phyloP scores from a whole-genome alignment of 1,140 invertebrate species.

The Chironomus striatipennis region DNA sequence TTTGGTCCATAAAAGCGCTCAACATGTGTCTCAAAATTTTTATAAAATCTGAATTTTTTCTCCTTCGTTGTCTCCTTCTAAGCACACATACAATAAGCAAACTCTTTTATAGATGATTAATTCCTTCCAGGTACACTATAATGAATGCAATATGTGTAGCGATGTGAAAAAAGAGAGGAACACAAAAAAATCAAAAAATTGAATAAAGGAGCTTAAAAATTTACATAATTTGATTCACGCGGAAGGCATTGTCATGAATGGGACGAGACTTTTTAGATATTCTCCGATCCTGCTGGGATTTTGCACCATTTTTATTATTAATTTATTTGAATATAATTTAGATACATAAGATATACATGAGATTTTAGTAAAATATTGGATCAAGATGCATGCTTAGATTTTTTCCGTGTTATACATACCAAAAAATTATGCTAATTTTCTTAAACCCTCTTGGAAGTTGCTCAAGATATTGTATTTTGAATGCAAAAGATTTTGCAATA shows the following conservation, averaged over 20 bases:
- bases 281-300: no score
- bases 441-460: no score
- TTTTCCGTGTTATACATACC: no score
- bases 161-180: not conserved
- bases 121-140: conserved; percentile 15
- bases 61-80: not conserved
- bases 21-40: not conserved
- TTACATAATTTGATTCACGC: not conserved
- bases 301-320: no score
- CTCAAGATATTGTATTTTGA: no score
- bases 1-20: not conserved
- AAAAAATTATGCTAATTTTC: no score
- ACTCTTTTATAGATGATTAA: not conserved
- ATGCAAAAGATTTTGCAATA: no score
- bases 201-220: conserved; percentile 3
- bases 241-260: not conserved
- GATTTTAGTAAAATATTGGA: no score
- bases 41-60: not conserved
- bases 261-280: no score
- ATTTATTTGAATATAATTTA: no score
- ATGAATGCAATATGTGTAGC: not conserved
- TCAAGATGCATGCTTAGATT: no score
- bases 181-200: not conserved
- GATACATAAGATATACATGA: no score
- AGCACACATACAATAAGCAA: not conserved